These are phyloP conservation scores for Hyperoplus immaculatus DNA, from an alignment of 2,797 vertebrate species.

Conservation along the genomic window DNA sequence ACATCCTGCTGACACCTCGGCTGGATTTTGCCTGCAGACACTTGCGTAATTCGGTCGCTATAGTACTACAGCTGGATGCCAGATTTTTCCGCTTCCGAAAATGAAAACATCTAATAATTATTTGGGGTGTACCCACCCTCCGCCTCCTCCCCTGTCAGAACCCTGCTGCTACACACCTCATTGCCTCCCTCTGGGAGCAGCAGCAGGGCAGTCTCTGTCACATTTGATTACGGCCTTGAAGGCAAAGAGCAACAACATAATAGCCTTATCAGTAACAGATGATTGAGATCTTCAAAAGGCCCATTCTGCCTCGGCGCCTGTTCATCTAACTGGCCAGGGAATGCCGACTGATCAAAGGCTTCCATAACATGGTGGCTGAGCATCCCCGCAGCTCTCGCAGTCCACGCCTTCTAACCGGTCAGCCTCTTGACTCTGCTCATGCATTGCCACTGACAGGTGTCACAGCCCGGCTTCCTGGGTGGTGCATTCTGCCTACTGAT, in stretches of 20 bases:
- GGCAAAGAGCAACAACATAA: slow-evolving; percentile 82
- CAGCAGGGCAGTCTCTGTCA: slow-evolving; percentile 74
- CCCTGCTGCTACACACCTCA: slow-evolving; percentile 61
- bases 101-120: slow-evolving; percentile 71
- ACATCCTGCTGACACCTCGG: slow-evolving; percentile 36
- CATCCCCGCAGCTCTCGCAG: slow-evolving; percentile 42
- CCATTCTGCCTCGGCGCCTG: slow-evolving; percentile 73
- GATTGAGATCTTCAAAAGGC: slow-evolving; percentile 86
- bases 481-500: slow-evolving; percentile 69
- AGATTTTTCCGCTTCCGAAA: slow-evolving; percentile 42
- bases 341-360: slow-evolving; percentile 81
- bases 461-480: slow-evolving; percentile 70
- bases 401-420: slow-evolving; percentile 54
- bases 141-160: slow-evolving; percentile 61
- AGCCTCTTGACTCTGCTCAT: slow-evolving; percentile 42
- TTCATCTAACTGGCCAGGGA: slow-evolving; percentile 69
- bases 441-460: slow-evolving; percentile 71
- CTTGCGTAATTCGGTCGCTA: slow-evolving; percentile 25
- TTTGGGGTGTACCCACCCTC: slow-evolving; percentile 38
- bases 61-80: slow-evolving; percentile 6
- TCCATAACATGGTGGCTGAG: slow-evolving; percentile 68
- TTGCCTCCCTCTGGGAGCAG: slow-evolving; percentile 72
- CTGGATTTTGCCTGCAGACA: slow-evolving; percentile 50
- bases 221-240: slow-evolving; percentile 82
- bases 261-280: slow-evolving; percentile 83